phyloP scores from a whole-genome alignment of 2,888 invertebrate species.

The Amiota communis region DNA sequence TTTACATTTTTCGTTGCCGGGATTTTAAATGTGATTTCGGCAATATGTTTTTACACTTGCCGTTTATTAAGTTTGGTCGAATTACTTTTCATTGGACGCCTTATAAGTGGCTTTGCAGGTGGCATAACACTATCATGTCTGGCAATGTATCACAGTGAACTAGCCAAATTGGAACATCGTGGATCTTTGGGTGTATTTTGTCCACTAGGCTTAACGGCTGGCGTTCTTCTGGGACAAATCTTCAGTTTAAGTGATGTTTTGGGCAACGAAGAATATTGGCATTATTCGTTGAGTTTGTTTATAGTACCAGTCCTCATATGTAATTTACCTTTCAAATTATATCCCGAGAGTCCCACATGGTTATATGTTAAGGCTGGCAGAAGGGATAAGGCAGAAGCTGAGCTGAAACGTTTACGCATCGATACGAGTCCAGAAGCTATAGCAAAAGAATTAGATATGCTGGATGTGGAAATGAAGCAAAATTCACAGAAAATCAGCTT shows the following conservation, averaged over 20 bases:
- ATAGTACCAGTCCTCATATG: constrained; percentile 81
- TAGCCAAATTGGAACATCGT: constrained; percentile 82
- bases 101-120: neutral
- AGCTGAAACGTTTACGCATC: constrained; percentile 78
- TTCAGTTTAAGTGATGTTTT: constrained; percentile 67
- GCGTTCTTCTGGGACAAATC: constrained; percentile 70
- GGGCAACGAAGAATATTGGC: constrained; percentile 82
- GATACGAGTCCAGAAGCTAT: constrained; percentile 73
- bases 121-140: constrained; percentile 76
- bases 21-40: neutral
- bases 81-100: neutral
- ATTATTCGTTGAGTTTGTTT: constrained; percentile 82
- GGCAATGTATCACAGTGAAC: constrained; percentile 90
- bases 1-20: neutral
- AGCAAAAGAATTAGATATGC: constrained; percentile 77
- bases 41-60: neutral
- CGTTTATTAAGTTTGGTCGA: neutral
- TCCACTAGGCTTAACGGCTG: constrained; percentile 75
- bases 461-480: constrained; percentile 75
- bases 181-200: constrained; percentile 85
- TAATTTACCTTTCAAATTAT: constrained; percentile 76
- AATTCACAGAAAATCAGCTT: constrained; percentile 76
- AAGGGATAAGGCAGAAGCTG: constrained; percentile 78
- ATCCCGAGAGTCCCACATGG: constrained; percentile 94
- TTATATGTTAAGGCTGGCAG: constrained; percentile 81